A percentile compares a stretch with the other conserved stretches of the same genome.
These are phyloP conservation scores for Syngnathus rostellatus DNA, from an alignment of 2,797 vertebrate genomes.

Conservation along the genomic window DNA sequence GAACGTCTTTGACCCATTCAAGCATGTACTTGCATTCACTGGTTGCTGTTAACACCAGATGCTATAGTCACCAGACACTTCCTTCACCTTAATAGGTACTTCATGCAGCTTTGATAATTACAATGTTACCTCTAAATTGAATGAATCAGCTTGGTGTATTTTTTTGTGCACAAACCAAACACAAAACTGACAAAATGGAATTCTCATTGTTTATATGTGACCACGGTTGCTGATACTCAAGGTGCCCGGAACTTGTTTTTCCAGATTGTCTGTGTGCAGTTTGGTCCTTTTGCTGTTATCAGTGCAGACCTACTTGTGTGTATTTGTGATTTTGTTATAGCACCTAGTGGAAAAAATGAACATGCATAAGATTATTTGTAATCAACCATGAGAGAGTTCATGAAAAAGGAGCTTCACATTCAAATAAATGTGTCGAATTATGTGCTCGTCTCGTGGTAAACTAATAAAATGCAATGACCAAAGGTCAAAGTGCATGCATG, in stretches of 20 bases:
- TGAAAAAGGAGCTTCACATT: neutral
- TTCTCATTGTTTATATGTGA: neutral
- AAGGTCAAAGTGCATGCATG: too few species aligned
- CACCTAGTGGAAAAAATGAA: neutral
- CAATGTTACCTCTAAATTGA: neutral
- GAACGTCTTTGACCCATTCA: slow-evolving; percentile 20
- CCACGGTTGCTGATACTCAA: neutral
- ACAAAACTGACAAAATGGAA: neutral
- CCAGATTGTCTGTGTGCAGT: neutral
- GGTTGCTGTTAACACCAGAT: neutral
- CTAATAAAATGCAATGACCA: too few species aligned
- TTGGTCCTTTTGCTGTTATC: neutral
- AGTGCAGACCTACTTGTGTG: neutral
- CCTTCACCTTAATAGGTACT: neutral
- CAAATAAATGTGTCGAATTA: too few species aligned
- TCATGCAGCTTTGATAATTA: neutral
- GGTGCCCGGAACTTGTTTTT: neutral
- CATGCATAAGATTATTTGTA: neutral
- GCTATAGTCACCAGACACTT: neutral
- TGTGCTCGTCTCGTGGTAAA: too few species aligned
- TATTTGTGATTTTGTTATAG: neutral
- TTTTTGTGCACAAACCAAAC: neutral
- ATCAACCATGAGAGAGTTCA: neutral
- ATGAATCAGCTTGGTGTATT: neutral
- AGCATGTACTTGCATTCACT: neutral